Base-by-base conservation (phyloP, 2,888 invertebrate genomes). In the Sinopyrophorus schimmeli region DNA sequence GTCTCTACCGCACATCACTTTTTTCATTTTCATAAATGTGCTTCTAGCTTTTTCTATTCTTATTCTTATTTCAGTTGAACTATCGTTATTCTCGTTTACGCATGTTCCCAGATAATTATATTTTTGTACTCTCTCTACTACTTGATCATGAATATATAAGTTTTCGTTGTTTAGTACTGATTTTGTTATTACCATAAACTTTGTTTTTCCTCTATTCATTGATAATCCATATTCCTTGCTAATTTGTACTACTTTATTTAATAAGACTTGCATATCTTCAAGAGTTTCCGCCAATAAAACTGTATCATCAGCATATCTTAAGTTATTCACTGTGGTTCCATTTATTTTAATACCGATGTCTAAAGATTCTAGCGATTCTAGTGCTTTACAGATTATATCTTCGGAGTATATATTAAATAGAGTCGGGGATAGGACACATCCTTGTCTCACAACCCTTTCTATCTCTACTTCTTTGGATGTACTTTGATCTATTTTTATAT, bases 221-320 rank as follows among this genome's bases (percentile, higher is more conserved):
- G n/a, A 11, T 14, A 32, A 12, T 32, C 34, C 23, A 10, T 14
- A 14, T 21, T 42, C 30, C 12, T 42, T n/a, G 20, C 42, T 42
- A 7, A 15, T 18, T n/a, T 34, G 5, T 27, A 34, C 15, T 23
- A 40, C 18, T 31, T 30, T 23, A n/a, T 30, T 31, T 2, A 35
- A 2, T 11, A 40, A 26, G 3, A 2, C 3, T 21, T 40, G 41
- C 30, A 40, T 3, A 9, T 30, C 18, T 17, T 40, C 30, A 11
- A 40, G 12, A 12, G 18, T 18, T 20, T 40, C 18, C 12, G 28
- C 17, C 10, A 40, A 3, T 2, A 23, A 5, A 10, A 12, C 31
- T 6, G 30, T 39, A 12, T 39, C 39, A 12, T 39, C 42, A 24
- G 30, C 40, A 16, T 30, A 28, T 40, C 40, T 24, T 17, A 40